A percentile compares a stretch with the other conserved stretches of the same genome.
Conservation (phyloP, 2,113 vertebrate genomes). For the Romanogobio albipinnatus region DNA sequence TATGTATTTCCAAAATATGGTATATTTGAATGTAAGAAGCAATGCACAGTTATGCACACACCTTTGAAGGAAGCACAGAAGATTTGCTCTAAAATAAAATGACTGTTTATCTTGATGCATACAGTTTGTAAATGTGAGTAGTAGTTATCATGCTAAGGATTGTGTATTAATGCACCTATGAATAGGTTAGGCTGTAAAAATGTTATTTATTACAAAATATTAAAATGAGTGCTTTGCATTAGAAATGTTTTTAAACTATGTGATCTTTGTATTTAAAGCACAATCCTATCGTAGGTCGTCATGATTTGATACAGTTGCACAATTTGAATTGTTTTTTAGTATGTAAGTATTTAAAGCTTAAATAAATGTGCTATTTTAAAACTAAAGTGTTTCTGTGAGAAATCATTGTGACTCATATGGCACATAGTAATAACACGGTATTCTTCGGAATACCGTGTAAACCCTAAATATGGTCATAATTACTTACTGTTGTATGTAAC, state of each 20-base stretch:
- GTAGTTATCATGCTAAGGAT: not conserved
- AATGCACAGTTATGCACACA: slow-evolving; percentile 29
- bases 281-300: not conserved
- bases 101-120: not conserved
- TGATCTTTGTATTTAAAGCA: slow-evolving; percentile 12
- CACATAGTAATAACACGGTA: not conserved
- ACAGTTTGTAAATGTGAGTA: not conserved
- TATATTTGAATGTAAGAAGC: slow-evolving; percentile 1
- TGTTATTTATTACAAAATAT: slow-evolving; percentile 5
- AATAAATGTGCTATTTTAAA: slow-evolving; percentile 44
- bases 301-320: slow-evolving; percentile 2
- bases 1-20: slow-evolving; percentile 10
- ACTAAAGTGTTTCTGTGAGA: not conserved
- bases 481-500: not conserved
- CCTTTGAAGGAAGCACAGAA: slow-evolving; percentile 30
- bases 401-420: not conserved
- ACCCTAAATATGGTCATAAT: not conserved
- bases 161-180: slow-evolving; percentile 1
- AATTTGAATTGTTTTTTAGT: slow-evolving; percentile 18
- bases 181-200: not conserved
- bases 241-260: not conserved
- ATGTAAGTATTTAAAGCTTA: slow-evolving; percentile 8
- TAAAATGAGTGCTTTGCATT: not conserved
- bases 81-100: not conserved
- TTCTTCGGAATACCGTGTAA: not conserved